Conservation (phyloP, 2,113 vertebrate genomes). For the Anoplopoma fimbria region DNA sequence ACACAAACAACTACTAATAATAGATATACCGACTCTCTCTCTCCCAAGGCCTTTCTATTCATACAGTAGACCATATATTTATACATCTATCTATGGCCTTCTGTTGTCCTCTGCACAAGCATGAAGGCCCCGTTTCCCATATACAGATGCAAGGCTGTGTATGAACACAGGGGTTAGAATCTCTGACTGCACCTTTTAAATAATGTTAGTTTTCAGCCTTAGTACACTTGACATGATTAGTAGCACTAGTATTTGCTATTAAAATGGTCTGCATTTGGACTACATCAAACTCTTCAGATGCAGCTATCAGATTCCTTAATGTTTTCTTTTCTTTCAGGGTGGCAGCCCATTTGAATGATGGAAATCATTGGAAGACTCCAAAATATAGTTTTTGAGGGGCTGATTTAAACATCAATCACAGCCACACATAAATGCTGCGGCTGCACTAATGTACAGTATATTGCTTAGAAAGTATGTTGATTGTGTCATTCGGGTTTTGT, state of each 20-base stretch:
- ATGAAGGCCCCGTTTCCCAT: neutral
- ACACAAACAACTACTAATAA: neutral
- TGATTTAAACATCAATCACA: neutral
- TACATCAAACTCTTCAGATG: neutral
- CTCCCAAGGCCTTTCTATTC: neutral
- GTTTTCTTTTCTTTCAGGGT: conserved; percentile 62
- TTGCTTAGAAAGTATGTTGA: neutral
- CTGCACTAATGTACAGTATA: neutral
- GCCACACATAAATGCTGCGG: neutral
- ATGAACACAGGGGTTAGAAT: too few species aligned
- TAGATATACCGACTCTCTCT: neutral
- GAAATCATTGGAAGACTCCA: neutral
- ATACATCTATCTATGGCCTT: too few species aligned
- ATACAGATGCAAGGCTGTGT: too few species aligned
- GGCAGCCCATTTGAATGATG: conserved; percentile 61
- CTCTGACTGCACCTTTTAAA: neutral
- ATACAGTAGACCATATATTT: too few species aligned
- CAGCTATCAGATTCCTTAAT: neutral
- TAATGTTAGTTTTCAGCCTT: conserved; percentile 5
- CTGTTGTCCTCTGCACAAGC: neutral
- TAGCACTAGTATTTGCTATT: neutral
- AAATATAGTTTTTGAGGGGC: neutral
- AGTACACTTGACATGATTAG: neutral
- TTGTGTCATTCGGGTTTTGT: neutral
- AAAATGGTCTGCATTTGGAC: neutral